Base-by-base conservation (phyloP, 2,888 invertebrate genomes). In the Amblyteles armatorius region DNA sequence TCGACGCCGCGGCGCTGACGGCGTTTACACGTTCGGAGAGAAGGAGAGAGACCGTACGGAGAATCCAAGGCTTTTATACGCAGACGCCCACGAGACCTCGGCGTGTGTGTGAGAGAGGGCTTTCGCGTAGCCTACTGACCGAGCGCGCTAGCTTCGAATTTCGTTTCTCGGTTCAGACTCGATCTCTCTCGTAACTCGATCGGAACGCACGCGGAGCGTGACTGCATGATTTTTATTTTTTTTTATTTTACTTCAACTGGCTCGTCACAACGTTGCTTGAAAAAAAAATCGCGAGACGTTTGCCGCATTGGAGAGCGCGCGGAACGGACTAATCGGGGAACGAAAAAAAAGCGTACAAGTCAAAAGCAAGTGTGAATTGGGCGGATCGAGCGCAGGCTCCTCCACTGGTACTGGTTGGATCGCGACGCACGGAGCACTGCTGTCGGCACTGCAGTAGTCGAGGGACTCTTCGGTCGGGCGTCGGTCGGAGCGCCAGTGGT, bases 1-100 rank as follows among this genome's bases (percentile, higher is more conserved):
- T 82, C 76, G 74, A 63, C 79, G 81, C 80, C 80, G 80, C 71
- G 81, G 84, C 83, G 87, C 82, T 80, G 84, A 86, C 82, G 67
- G 82, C 77, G 77, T 55, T 26, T 67, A 77, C 55, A 50, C 50
- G 52, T 22, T 40, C 40, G 19, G n/a, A 67, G 36, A 36, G 7
- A 33, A 36, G n/a, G 36, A 40, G n/a, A 40, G n/a, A 19, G n/a
- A 29, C 26, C 63, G 33, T 67, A 67, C 16, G 22, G 36, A 19
- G 52, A 81, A 26, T 50, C 50, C 36, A 22, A 13, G 40, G 71
- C 72, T 79, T 65, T 71, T 29, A 48, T 48, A 79, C 79, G 79
- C 79, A 79, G 79, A 79, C 79, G 79, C 79, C 72, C 79, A 65
- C 72, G 72, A 79, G 79, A 55, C 65, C 33, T 36, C 79, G 73